These are phyloP conservation scores for Drosophila infuscata DNA, from an alignment of 2,888 invertebrate species.

Conservation along the genomic window DNA sequence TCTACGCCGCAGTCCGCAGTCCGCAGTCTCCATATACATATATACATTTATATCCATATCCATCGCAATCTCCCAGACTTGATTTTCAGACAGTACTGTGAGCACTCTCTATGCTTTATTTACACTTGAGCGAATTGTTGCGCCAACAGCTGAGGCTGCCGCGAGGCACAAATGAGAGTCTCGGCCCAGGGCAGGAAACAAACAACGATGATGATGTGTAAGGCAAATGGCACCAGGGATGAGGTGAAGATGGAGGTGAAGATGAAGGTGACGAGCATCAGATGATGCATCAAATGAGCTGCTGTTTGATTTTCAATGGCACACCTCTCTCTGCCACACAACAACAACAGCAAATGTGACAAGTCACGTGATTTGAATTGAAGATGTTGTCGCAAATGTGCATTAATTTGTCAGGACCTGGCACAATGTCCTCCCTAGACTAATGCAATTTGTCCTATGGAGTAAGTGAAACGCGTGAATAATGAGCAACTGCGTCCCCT, in stretches of 20 bases:
- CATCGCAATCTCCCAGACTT: constrained; percentile 26
- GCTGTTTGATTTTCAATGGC: constrained; percentile 68
- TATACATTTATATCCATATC: constrained; percentile 12
- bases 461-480: constrained; percentile 58
- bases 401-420: constrained; percentile 71
- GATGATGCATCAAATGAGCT: constrained; percentile 69
- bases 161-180: constrained; percentile 31
- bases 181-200: constrained; percentile 12
- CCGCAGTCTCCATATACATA: constrained; percentile 11
- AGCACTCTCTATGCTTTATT: constrained; percentile 66
- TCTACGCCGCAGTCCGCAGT: constrained; percentile 1
- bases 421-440: constrained; percentile 37
- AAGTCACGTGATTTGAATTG: constrained; percentile 75
- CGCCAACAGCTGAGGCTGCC: constrained; percentile 29
- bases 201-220: constrained; percentile 11
- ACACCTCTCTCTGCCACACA: constrained; percentile 5
- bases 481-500: constrained; percentile 41
- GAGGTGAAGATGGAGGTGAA: too few species aligned
- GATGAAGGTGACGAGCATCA: constrained; percentile 16
- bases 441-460: constrained; percentile 61
- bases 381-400: constrained; percentile 72
- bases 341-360: constrained; percentile 40
- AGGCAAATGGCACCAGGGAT: not conserved
- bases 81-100: constrained; percentile 4
- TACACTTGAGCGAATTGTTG: constrained; percentile 82